Conservation (phyloP, 2,113 vertebrate species). For the Erinaceus europaeus region DNA sequence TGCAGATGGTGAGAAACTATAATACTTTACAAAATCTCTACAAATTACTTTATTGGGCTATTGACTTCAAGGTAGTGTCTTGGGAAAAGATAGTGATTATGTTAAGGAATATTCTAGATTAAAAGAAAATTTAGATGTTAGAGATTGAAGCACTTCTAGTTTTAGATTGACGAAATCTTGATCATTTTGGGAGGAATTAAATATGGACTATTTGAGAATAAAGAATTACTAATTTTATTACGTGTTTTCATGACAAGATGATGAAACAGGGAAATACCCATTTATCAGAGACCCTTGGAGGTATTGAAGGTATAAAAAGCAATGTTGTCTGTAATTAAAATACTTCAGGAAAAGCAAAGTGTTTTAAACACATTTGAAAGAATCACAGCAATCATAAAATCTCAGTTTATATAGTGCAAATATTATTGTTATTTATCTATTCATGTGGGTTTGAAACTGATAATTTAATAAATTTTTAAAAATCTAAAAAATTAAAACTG, state of each 20-base stretch:
- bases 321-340: background rate
- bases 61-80: background rate
- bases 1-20: background rate
- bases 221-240: background rate
- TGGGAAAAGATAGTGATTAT: background rate
- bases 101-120: background rate
- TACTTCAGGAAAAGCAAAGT: background rate
- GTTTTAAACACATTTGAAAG: background rate
- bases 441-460: background rate
- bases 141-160: background rate
- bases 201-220: background rate
- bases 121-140: background rate
- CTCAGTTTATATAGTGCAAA: too few relatives aligned
- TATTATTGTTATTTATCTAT: background rate
- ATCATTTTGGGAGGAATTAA: background rate
- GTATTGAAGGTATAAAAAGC: background rate
- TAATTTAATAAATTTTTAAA: constrained; percentile 27
- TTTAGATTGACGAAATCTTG: background rate
- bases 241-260: background rate
- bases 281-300: background rate
- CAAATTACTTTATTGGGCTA: background rate
- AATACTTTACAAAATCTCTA: too few relatives aligned
- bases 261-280: background rate
- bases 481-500: background rate
- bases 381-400: background rate